phyloP scores from a whole-genome alignment of 2,113 vertebrate genomes.

The Ictidomys tridecemlineatus region DNA sequence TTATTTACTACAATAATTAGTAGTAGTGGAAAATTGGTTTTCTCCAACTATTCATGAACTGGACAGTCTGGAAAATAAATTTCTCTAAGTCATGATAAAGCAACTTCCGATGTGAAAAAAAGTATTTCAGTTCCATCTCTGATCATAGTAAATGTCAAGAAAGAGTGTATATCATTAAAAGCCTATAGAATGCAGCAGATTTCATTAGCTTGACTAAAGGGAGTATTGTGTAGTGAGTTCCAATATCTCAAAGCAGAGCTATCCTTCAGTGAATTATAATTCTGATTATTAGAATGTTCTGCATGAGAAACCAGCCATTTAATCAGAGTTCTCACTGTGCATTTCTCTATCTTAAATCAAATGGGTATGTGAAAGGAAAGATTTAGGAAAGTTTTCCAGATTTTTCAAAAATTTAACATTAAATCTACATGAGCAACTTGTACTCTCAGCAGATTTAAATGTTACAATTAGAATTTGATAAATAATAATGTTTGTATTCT shows the following conservation, averaged over 20 bases:
- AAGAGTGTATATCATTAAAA: constrained; percentile 42
- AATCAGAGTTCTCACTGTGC: constrained; percentile 63
- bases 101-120: constrained; percentile 50
- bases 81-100: not conserved
- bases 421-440: constrained; percentile 56
- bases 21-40: not conserved
- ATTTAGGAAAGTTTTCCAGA: constrained; percentile 64
- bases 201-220: constrained; percentile 67
- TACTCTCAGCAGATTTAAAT: constrained; percentile 71
- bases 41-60: not conserved
- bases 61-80: not conserved
- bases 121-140: constrained; percentile 33
- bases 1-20: not conserved
- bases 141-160: constrained; percentile 69
- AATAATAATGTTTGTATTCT: constrained; percentile 48
- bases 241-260: constrained; percentile 64
- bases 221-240: constrained; percentile 57
- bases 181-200: not conserved
- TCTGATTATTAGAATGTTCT: constrained; percentile 68
- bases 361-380: constrained; percentile 64
- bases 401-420: constrained; percentile 42
- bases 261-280: constrained; percentile 71
- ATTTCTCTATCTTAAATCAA: constrained; percentile 68
- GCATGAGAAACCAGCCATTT: constrained; percentile 63
- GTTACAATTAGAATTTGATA: constrained; percentile 47